A percentile compares a stretch with the other conserved stretches of the same genome.
Conservation (phyloP, 2,888 invertebrate species). For the Agriotes lineatus region DNA sequence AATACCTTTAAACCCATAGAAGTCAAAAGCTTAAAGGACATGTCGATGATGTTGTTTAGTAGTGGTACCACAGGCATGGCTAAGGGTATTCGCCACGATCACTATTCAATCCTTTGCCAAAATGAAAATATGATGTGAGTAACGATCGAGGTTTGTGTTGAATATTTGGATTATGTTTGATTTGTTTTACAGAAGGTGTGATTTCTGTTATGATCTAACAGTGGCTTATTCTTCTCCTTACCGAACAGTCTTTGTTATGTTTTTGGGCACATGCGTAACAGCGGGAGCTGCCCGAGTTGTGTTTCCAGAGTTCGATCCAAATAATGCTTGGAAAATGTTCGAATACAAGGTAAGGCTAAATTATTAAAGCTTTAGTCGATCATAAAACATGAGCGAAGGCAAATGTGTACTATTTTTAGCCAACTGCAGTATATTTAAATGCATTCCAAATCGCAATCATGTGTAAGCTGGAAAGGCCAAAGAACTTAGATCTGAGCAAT, state of each 20-base stretch:
- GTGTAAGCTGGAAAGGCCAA: constrained; percentile 47
- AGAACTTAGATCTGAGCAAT: constrained; percentile 37
- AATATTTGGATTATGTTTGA: too few relatives aligned
- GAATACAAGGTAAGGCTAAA: too few relatives aligned
- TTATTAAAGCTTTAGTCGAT: too few relatives aligned
- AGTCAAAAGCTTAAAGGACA: constrained; percentile 38
- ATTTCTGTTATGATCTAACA: too few relatives aligned
- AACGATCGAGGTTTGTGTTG: not conserved
- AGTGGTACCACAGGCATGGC: constrained; percentile 53
- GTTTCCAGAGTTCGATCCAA: too few relatives aligned
- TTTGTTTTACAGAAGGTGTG: too few relatives aligned
- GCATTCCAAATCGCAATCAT: constrained; percentile 42
- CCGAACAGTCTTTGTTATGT: too few relatives aligned
- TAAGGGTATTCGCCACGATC: constrained; percentile 50
- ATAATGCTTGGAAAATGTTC: too few relatives aligned
- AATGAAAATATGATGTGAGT: constrained; percentile 63
- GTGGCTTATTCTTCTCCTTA: too few relatives aligned
- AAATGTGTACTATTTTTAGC: not conserved
- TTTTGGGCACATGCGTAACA: too few relatives aligned
- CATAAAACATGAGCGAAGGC: too few relatives aligned
- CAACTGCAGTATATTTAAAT: constrained; percentile 48
- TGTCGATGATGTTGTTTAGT: constrained; percentile 49
- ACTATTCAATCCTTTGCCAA: constrained; percentile 14
- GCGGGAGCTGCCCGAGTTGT: too few relatives aligned
- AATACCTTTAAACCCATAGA: constrained; percentile 41